Conservation (phyloP, 35 echinoderm and acorn worm genomes). For the Amphiura filiformis region DNA sequence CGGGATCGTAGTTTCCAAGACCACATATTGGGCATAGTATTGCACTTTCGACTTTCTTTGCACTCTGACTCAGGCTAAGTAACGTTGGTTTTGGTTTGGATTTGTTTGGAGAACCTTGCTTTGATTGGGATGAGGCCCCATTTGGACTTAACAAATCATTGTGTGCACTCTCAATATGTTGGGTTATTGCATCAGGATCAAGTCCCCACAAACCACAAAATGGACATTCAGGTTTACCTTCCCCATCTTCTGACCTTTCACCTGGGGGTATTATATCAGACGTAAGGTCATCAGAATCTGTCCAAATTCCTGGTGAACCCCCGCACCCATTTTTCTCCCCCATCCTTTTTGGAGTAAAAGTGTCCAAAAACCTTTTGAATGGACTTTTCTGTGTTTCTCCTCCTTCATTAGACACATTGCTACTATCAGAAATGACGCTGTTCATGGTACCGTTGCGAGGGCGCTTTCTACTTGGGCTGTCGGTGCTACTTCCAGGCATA, state of each 20-base stretch:
- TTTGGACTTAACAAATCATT: not conserved
- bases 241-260: not conserved
- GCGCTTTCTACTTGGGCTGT: not conserved
- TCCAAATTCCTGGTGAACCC: not conserved
- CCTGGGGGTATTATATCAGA: not conserved
- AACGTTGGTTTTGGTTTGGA: constrained; percentile 61
- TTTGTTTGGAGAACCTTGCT: not conserved
- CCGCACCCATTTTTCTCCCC: not conserved
- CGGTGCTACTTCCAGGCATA: not conserved
- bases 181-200: constrained; percentile 1
- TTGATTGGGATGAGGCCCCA: not conserved
- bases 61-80: constrained; percentile 60
- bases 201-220: constrained; percentile 17
- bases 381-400: not conserved
- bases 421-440: not conserved
- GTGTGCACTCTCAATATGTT: constrained; percentile 17
- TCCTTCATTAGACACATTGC: not conserved
- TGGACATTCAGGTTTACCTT: constrained; percentile 14
- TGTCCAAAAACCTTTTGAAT: not conserved
- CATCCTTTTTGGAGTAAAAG: not conserved
- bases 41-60: constrained; percentile 48
- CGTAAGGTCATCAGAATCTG: not conserved
- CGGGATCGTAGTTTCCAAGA: constrained; percentile 69
- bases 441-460: not conserved
- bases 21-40: constrained; percentile 71